These are phyloP conservation scores for Thamnophis elegans DNA, from an alignment of 2,797 vertebrate species.

Conservation along the genomic window DNA sequence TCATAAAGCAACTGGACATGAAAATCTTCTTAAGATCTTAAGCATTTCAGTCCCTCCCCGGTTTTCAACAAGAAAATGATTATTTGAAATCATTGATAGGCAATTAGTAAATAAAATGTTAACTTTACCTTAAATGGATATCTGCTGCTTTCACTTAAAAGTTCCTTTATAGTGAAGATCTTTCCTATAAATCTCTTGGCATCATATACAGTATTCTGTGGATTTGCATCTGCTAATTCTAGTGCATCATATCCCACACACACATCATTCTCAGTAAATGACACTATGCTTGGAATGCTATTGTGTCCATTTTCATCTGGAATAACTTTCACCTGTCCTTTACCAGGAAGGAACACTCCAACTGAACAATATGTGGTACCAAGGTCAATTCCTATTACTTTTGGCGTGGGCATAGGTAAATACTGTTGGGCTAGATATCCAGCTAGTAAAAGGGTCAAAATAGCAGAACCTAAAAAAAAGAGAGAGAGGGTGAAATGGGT, in stretches of 20 bases:
- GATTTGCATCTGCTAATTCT: constrained; percentile 84
- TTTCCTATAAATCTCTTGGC: constrained; percentile 97
- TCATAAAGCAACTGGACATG: not conserved
- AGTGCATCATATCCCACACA: constrained; percentile 86
- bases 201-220: constrained; percentile 93
- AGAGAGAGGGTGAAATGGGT: fast-evolving
- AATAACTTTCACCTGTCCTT: constrained; percentile 88
- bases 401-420: constrained; percentile 88
- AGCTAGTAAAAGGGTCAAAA: constrained; percentile 90
- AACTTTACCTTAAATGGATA: constrained; percentile 91
- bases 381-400: constrained; percentile 91
- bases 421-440: constrained; percentile 96
- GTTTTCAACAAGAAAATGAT: not conserved
- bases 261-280: constrained; percentile 80
- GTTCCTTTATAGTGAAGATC: constrained; percentile 77
- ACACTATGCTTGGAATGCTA: constrained; percentile 92
- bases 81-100: not conserved
- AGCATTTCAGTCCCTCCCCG: not conserved
- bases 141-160: constrained; percentile 83
- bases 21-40: not conserved
- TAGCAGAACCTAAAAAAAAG: constrained; percentile 82
- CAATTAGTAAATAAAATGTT: not conserved
- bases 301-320: constrained; percentile 81
- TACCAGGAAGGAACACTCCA: constrained; percentile 90
- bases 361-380: constrained; percentile 97